Evolutionary conservation across 2,113 vertebrate genomes (phyloP).

Genomic region (Sinocyclocheilus maitianheensis): DNA sequence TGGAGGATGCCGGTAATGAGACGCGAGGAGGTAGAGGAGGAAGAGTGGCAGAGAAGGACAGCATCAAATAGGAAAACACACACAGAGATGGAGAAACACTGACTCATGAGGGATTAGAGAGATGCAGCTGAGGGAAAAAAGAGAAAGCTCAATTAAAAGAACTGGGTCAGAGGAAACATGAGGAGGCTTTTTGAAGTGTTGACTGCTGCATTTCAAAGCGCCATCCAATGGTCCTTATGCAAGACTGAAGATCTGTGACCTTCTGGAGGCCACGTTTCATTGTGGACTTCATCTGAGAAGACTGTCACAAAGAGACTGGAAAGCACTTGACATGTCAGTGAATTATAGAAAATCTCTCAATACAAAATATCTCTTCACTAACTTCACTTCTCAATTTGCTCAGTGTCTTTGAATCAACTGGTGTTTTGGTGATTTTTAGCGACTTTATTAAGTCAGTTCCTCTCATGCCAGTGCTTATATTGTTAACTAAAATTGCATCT

Average conservation of each 20-base stretch:
- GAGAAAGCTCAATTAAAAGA: slow-evolving; percentile 67
- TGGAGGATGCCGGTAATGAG: slow-evolving; percentile 22
- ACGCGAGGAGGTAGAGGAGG: background rate
- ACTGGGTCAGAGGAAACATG: slow-evolving; percentile 59
- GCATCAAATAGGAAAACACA: slow-evolving; percentile 44
- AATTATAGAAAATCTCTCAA: background rate
- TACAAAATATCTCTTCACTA: background rate
- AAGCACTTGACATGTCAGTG: background rate
- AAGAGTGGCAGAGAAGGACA: slow-evolving; percentile 34
- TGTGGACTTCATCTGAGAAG: background rate
- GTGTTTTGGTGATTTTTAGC: background rate
- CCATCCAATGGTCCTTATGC: background rate
- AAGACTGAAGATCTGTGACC: background rate
- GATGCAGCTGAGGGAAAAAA: slow-evolving; percentile 52
- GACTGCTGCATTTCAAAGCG: slow-evolving; percentile 59
- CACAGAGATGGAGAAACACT: slow-evolving; percentile 54
- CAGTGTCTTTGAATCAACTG: background rate
- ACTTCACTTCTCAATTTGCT: background rate
- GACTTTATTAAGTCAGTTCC: background rate
- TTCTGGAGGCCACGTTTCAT: background rate
- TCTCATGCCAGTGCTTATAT: background rate
- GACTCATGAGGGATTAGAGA: slow-evolving; percentile 68
- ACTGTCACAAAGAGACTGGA: background rate
- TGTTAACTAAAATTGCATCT: background rate
- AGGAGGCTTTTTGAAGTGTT: slow-evolving; percentile 50